A percentile compares a stretch with the other conserved stretches of the same genome.
phyloP scores from a whole-genome alignment of 37 sponge, comb jelly and placozoan genomes.

The Halisarca cf. caerulea region DNA sequence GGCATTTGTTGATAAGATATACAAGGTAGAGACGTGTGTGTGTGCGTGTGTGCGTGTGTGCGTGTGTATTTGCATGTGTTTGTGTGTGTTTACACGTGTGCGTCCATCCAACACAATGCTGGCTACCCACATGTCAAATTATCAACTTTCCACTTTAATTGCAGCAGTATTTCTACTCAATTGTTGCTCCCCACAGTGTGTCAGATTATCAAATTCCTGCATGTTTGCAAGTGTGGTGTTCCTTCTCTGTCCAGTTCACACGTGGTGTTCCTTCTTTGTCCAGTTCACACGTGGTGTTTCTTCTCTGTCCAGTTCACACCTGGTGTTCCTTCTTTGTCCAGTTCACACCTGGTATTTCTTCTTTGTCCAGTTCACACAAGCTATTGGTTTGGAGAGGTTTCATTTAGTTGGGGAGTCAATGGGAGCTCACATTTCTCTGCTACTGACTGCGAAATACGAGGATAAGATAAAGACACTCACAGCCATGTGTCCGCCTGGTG shows the following conservation, averaged over 20 bases:
- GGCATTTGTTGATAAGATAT: constrained; percentile 46
- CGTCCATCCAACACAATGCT: too few species aligned
- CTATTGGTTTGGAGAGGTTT: constrained; percentile 35
- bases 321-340: too few species aligned
- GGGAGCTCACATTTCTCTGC: constrained; percentile 45
- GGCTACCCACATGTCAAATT: too few species aligned
- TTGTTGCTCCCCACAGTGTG: neutral
- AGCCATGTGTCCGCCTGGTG: constrained; percentile 72
- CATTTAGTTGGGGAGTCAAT: constrained; percentile 70
- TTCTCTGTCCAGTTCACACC: too few species aligned
- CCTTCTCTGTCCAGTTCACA: too few species aligned
- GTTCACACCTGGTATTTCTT: constrained; percentile 23
- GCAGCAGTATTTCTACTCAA: too few species aligned
- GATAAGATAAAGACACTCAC: constrained; percentile 37
- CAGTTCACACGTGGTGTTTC: too few species aligned
- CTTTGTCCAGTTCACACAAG: constrained; percentile 55
- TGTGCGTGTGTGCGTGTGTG: constrained; percentile 14
- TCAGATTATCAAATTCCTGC: too few species aligned
- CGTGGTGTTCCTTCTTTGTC: too few species aligned
- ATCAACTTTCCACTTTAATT: too few species aligned
- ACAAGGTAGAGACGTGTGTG: constrained; percentile 39
- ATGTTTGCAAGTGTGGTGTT: too few species aligned
- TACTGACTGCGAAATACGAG: constrained; percentile 28
- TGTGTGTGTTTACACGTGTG: neutral
- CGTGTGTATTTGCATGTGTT: neutral